These are phyloP conservation scores for Protonemura montana DNA, from an alignment of 2,888 invertebrate species.

Conservation along the genomic window DNA sequence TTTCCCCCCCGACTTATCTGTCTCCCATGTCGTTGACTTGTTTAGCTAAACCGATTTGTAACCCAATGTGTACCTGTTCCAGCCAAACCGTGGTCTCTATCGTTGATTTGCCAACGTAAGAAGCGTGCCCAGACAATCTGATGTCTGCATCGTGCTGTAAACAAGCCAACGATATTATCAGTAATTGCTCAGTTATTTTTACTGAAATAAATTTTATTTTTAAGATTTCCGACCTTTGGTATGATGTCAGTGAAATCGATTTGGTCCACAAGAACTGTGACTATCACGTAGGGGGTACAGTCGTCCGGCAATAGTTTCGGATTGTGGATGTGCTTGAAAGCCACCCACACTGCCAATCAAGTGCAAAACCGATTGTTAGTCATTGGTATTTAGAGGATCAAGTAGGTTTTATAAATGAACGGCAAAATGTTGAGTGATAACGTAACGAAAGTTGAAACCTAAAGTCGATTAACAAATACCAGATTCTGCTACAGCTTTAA, in stretches of 20 bases:
- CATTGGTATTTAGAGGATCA: too few relatives aligned
- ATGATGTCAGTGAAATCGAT: conserved; percentile 66
- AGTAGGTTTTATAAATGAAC: too few relatives aligned
- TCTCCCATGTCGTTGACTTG: too few relatives aligned
- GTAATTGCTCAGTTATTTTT: conserved; percentile 43
- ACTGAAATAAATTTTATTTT: too few relatives aligned
- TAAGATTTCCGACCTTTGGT: conserved; percentile 60
- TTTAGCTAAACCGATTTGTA: too few relatives aligned
- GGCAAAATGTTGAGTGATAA: too few relatives aligned
- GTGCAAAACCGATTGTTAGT: conserved; percentile 56
- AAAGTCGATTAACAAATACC: too few relatives aligned
- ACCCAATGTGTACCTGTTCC: conserved; percentile 66
- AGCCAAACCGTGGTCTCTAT: conserved; percentile 76
- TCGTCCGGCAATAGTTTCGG: conserved; percentile 62
- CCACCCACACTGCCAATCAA: conserved; percentile 68
- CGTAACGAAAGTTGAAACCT: too few relatives aligned
- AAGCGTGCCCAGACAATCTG: conserved; percentile 74
- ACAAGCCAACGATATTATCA: conserved; percentile 28
- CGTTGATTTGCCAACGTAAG: conserved; percentile 76
- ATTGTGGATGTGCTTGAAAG: conserved; percentile 72
- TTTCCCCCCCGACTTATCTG: too few relatives aligned
- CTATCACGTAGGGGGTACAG: conserved; percentile 70
- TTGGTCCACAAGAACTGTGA: conserved; percentile 77
- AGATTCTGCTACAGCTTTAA: too few relatives aligned
- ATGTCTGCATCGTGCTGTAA: conserved; percentile 67